Evolutionary conservation across 2,113 vertebrate species (phyloP).

Genomic region (Crotalus helleri): DNA sequence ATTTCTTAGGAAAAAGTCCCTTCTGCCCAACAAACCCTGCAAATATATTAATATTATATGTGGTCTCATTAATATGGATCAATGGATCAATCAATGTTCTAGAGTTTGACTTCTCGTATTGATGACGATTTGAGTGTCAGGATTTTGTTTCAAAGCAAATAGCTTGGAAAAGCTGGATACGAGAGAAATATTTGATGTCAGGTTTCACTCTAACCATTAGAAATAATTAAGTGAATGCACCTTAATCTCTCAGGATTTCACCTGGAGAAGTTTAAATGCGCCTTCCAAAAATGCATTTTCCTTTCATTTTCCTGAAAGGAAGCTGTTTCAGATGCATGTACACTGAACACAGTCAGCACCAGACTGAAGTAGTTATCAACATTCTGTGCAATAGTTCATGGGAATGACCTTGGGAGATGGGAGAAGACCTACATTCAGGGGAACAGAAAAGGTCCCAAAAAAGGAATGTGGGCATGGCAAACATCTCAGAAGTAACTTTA

Average conservation of each 20-base stretch:
- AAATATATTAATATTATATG: neutral
- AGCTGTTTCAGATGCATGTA: neutral
- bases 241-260: neutral
- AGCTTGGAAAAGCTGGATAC: neutral
- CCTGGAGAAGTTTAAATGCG: neutral
- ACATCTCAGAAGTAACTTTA: neutral
- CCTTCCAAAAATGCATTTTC: neutral
- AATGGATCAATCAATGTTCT: neutral
- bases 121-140: neutral
- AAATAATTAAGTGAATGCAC: neutral
- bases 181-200: neutral
- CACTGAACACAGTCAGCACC: neutral
- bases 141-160: neutral
- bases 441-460: neutral
- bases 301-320: neutral
- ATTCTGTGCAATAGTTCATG: neutral
- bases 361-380: neutral
- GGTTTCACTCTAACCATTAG: neutral
- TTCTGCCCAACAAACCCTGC: neutral
- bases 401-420: neutral
- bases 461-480: neutral
- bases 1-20: neutral
- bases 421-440: neutral
- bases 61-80: neutral
- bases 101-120: neutral